A percentile compares a stretch with the other conserved stretches of the same genome.
phyloP scores from a whole-genome alignment of 37 sponge, comb jelly and placozoan species.

The Beroe forskalii region DNA sequence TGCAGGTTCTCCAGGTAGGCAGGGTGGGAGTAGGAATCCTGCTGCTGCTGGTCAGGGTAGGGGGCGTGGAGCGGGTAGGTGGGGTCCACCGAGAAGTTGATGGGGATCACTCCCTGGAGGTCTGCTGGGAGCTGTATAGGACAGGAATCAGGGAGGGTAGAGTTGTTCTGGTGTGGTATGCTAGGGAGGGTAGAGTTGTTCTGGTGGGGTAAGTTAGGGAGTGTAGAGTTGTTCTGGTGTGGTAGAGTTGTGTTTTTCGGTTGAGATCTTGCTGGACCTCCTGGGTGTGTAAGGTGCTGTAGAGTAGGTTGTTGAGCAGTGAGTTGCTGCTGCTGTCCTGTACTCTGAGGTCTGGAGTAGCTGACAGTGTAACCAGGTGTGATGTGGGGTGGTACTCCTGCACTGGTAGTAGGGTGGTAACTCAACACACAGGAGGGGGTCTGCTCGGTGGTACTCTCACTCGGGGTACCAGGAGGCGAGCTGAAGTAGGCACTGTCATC shows the following conservation, averaged over 20 bases:
- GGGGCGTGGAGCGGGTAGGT: constrained; percentile 39
- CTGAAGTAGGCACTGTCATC: constrained; percentile 63
- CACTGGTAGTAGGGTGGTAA: not conserved
- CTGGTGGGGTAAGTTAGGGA: not conserved
- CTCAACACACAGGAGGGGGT: not conserved
- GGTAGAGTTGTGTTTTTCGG: no score
- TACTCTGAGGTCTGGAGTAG: not conserved
- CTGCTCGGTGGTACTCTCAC: not conserved
- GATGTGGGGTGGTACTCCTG: not conserved
- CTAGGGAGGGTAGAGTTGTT: not conserved
- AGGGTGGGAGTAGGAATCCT: not conserved
- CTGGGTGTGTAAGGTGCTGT: not conserved
- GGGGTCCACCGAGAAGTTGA: constrained; percentile 28
- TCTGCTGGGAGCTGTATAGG: not conserved
- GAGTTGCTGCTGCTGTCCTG: not conserved
- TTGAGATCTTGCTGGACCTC: not conserved
- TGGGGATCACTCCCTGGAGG: not conserved
- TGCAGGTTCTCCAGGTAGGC: constrained; percentile 61
- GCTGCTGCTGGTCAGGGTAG: not conserved
- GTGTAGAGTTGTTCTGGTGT: not conserved
- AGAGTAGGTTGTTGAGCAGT: not conserved
- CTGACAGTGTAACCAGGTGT: not conserved
- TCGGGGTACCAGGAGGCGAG: constrained; percentile 43
- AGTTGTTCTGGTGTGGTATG: not conserved
- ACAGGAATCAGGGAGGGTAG: not conserved